phyloP scores from a whole-genome alignment of 2,797 vertebrate genomes.

The Glossophaga mutica region DNA sequence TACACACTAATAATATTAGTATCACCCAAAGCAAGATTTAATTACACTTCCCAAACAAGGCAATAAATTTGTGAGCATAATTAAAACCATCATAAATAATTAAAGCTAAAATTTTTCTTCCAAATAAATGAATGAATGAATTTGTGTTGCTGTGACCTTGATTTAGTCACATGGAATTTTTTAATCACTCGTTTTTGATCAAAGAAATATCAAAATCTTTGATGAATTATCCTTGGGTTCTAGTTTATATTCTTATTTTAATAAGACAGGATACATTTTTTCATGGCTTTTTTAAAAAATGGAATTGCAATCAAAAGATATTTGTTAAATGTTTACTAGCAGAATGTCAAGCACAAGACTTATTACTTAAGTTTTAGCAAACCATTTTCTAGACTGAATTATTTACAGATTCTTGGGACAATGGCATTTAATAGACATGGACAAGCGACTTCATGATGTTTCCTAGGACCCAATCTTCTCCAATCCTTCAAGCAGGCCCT shows the following conservation, averaged over 20 bases:
- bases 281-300: background rate
- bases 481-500: background rate
- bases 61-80: slow-evolving; percentile 21
- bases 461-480: background rate
- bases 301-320: background rate
- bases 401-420: background rate
- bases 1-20: slow-evolving; percentile 19
- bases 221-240: background rate
- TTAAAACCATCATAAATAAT: slow-evolving; percentile 39
- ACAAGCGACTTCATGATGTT: background rate
- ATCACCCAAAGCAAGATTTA: slow-evolving; percentile 16
- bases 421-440: background rate
- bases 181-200: slow-evolving; percentile 44
- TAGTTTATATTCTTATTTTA: slow-evolving; percentile 43
- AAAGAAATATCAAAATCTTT: slow-evolving; percentile 1
- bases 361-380: background rate
- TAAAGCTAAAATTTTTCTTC: slow-evolving; percentile 24
- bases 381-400: background rate
- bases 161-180: slow-evolving; percentile 27
- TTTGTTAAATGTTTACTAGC: slow-evolving; percentile 24
- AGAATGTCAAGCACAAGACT: background rate
- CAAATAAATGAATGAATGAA: slow-evolving; percentile 47
- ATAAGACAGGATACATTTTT: slow-evolving; percentile 27
- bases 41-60: slow-evolving; percentile 43
- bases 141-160: background rate